Conservation (phyloP, 1,140 invertebrate genomes). For the Zaprionus africanus region DNA sequence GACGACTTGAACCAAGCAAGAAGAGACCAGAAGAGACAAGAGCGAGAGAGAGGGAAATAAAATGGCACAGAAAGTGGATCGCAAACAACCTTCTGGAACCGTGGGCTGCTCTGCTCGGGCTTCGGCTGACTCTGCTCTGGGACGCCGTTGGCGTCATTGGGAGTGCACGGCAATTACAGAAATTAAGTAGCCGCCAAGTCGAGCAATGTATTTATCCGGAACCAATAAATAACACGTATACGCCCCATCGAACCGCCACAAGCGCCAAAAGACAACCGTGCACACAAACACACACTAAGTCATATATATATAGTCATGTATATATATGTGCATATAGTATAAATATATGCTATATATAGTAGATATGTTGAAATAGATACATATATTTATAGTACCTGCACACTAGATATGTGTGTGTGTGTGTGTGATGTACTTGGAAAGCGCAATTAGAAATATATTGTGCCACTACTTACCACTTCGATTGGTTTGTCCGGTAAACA, state of each 20-base stretch:
- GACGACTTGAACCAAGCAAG: conserved; percentile 1
- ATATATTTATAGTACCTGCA: conserved; percentile 2
- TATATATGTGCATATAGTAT: conserved; percentile 7
- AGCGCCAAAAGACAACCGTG: neutral
- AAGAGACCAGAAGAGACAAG: neutral
- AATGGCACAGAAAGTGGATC: conserved; percentile 50
- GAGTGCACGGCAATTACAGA: conserved; percentile 52
- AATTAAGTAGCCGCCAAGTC: conserved; percentile 60
- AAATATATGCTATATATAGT: conserved; percentile 5
- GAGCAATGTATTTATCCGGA: conserved; percentile 61
- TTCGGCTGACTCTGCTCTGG: neutral
- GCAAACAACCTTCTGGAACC: conserved; percentile 36
- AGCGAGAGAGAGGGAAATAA: neutral
- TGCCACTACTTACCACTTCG: neutral
- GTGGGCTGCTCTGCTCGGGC: conserved; percentile 12
- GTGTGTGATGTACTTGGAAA: neutral
- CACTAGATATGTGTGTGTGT: neutral
- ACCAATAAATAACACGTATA: conserved; percentile 59
- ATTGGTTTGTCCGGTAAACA: neutral
- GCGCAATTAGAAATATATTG: neutral
- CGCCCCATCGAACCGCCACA: conserved; percentile 30
- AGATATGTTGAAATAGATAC: neutral
- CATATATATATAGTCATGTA: conserved; percentile 10
- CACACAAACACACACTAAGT: conserved; percentile 13
- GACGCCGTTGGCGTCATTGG: conserved; percentile 21